Conservation (phyloP, 2,888 invertebrate genomes). For the Drosophila siamana region DNA sequence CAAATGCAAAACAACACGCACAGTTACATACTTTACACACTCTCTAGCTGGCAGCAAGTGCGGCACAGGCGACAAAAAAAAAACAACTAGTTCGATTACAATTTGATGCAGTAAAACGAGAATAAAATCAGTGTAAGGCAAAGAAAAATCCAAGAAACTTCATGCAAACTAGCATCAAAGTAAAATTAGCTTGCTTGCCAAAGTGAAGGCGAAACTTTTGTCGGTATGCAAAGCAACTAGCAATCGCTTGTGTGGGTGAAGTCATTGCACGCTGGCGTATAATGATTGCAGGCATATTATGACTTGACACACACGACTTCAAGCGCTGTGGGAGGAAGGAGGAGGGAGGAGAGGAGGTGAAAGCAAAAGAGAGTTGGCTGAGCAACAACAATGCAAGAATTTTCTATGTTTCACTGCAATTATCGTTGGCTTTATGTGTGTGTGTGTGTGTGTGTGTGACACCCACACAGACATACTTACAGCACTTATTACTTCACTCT, state of each 20-base stretch:
- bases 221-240: neutral
- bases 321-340: no score
- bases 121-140: neutral
- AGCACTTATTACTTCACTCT: constrained; percentile 39
- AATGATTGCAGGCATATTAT: constrained; percentile 71
- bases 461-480: constrained; percentile 1
- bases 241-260: constrained; percentile 31
- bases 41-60: constrained; percentile 5
- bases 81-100: neutral
- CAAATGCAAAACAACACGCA: constrained; percentile 33
- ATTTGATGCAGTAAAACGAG: neutral
- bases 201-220: constrained; percentile 25
- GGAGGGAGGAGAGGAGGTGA: neutral
- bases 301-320: constrained; percentile 56
- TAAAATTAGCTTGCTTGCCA: neutral
- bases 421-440: constrained; percentile 57
- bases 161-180: neutral
- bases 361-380: constrained; percentile 1
- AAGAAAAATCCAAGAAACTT: neutral
- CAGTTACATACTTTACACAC: constrained; percentile 18
- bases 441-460: constrained; percentile 57
- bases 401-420: constrained; percentile 67
- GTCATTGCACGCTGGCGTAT: constrained; percentile 68
- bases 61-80: constrained; percentile 39
- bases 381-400: constrained; percentile 60